Conservation (phyloP, 2,113 vertebrate genomes). For the Ceuthmochares aereus region DNA sequence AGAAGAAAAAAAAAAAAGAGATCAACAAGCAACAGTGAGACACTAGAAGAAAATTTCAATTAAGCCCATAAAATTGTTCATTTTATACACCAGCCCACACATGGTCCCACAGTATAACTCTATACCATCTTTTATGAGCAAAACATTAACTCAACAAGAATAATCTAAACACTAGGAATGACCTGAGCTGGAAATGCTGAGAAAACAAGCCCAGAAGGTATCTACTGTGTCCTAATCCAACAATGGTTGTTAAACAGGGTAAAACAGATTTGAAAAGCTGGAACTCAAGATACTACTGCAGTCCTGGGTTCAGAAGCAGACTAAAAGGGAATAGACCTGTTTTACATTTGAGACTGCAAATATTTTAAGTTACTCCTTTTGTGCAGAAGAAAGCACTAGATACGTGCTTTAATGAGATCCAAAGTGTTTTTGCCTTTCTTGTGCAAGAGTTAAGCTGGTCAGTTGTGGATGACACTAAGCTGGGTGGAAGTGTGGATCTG, state of each 20-base stretch:
- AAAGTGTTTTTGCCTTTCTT: background rate
- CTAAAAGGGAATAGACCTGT: background rate
- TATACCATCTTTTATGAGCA: background rate
- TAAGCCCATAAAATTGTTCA: background rate
- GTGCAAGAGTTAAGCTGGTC: background rate
- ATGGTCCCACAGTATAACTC: background rate
- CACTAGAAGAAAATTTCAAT: rapidly evolving
- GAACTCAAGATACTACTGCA: background rate
- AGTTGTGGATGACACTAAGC: too few species aligned
- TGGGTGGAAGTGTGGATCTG: too few species aligned
- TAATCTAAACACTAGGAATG: background rate
- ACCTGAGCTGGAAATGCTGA: background rate
- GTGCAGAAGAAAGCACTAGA: background rate
- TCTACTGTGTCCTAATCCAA: background rate
- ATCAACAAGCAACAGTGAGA: background rate
- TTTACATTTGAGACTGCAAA: background rate
- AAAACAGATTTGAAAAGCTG: background rate
- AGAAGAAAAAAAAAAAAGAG: background rate
- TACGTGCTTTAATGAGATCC: background rate
- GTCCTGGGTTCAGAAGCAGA: background rate
- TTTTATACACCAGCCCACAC: background rate
- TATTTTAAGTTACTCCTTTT: background rate
- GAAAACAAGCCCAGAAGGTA: background rate
- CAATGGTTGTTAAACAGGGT: background rate
- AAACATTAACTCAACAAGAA: background rate